These are phyloP conservation scores for Scaptomyza parva DNA, from an alignment of 2,888 invertebrate genomes.

Conservation along the genomic window DNA sequence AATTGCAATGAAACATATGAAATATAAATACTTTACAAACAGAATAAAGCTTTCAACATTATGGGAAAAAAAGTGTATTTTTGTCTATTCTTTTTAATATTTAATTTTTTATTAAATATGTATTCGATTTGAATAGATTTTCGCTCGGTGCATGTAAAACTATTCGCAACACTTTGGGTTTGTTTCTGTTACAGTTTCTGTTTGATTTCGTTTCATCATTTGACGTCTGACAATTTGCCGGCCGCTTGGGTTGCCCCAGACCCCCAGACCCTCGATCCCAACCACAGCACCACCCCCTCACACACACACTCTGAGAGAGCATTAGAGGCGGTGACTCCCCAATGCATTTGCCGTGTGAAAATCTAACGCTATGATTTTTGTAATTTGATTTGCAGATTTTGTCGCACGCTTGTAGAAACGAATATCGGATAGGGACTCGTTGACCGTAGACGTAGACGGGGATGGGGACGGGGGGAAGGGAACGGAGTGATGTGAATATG, in stretches of 20 bases:
- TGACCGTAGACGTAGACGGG: too few relatives aligned
- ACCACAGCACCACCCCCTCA: not conserved
- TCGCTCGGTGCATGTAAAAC: conserved; percentile 2
- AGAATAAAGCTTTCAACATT: not conserved
- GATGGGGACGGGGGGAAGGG: not conserved
- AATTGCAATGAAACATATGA: not conserved
- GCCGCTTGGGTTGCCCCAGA: conserved; percentile 56
- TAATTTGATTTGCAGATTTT: conserved; percentile 82
- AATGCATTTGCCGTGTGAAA: conserved; percentile 75
- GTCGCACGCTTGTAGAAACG: conserved; percentile 10
- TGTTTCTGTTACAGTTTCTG: conserved; percentile 54
- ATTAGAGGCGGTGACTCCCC: conserved; percentile 44
- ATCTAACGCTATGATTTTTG: conserved; percentile 78
- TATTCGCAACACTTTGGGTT: conserved; percentile 16
- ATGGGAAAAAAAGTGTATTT: not conserved
- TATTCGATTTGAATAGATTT: not conserved
- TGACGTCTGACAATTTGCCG: conserved; percentile 79
- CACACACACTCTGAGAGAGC: not conserved
- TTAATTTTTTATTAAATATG: too few relatives aligned
- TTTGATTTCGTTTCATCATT: conserved; percentile 79
- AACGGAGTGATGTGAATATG: conserved; percentile 31
- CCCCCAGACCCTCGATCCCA: not conserved
- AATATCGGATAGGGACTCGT: too few relatives aligned
- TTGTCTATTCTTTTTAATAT: too few relatives aligned
- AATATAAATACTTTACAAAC: not conserved